Conservation (phyloP, 2,113 vertebrate species). For the Chloroceryle aenea region DNA sequence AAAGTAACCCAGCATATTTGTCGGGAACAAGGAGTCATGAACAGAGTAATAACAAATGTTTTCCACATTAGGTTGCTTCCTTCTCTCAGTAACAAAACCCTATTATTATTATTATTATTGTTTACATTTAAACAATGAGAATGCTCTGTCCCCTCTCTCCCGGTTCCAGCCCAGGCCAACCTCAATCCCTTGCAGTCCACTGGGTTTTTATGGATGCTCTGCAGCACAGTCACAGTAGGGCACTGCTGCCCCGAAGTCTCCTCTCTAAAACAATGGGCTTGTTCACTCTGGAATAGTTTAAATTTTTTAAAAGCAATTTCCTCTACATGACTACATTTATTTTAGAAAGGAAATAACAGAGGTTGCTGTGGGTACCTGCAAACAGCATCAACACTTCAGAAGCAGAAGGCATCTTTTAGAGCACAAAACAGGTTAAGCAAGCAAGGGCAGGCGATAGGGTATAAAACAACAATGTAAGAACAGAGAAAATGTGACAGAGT, state of each 20-base stretch:
- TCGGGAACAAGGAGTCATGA: not conserved
- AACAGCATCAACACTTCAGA: not conserved
- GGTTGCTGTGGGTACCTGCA: not conserved
- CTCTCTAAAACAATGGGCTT: not conserved
- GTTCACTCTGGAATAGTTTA: not conserved
- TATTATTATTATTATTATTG: slow-evolving; percentile 20
- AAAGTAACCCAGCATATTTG: not conserved
- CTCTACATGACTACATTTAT: not conserved
- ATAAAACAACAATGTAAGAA: not conserved
- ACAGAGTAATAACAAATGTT: slow-evolving; percentile 14
- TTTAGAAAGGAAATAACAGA: slow-evolving; percentile 17
- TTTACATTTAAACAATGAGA: slow-evolving; percentile 40
- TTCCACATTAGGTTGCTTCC: slow-evolving; percentile 45
- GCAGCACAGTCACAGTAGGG: accelerated
- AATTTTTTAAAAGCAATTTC: not conserved
- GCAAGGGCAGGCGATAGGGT: not conserved
- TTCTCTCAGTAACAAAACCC: not conserved
- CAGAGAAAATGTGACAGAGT: not conserved
- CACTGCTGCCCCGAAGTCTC: not conserved
- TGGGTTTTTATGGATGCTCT: not conserved
- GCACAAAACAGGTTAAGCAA: not conserved
- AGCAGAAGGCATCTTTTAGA: not conserved
- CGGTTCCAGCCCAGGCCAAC: not conserved
- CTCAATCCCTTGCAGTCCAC: accelerated
- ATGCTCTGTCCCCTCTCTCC: not conserved